These are phyloP conservation scores for Monomorium pharaonis DNA, from an alignment of 1,140 invertebrate genomes.

Conservation along the genomic window DNA sequence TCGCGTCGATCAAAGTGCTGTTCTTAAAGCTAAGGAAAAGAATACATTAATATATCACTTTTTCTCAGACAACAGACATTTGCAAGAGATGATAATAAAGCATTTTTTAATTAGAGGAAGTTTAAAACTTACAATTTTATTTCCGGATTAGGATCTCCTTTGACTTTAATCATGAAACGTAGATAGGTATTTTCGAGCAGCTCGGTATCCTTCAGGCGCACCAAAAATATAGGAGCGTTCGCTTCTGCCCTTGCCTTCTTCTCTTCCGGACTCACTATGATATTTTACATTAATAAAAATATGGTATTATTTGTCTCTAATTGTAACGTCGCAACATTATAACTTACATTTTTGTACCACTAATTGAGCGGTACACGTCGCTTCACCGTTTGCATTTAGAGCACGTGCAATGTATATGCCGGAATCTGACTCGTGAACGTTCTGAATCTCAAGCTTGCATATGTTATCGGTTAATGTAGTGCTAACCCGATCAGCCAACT, in stretches of 20 bases:
- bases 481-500: slow-evolving; percentile 90
- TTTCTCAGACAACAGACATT: background rate
- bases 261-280: slow-evolving; percentile 90
- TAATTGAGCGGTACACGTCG: slow-evolving; percentile 93
- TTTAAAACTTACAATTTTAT: slow-evolving; percentile 91
- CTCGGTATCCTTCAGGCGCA: slow-evolving; percentile 94
- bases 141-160: slow-evolving; percentile 93
- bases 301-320: background rate
- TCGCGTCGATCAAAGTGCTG: slow-evolving; percentile 89
- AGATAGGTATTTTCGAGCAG: slow-evolving; percentile 94
- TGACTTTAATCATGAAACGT: slow-evolving; percentile 95
- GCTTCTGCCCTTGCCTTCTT: slow-evolving; percentile 89
- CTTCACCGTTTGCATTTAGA: slow-evolving; percentile 92
- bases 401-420: slow-evolving; percentile 97
- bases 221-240: slow-evolving; percentile 92
- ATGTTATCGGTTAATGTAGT: slow-evolving; percentile 86
- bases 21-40: slow-evolving; percentile 93
- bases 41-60: slow-evolving; percentile 22
- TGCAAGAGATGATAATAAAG: background rate
- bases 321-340: background rate
- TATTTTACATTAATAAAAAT: slow-evolving; percentile 41
- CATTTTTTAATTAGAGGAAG: background rate
- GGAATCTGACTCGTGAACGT: slow-evolving; percentile 92
- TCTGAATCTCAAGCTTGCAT: slow-evolving; percentile 91
- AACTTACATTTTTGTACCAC: slow-evolving; percentile 93